Base-by-base conservation (phyloP, 2,888 invertebrate genomes). In the Nomada ruficornis region DNA sequence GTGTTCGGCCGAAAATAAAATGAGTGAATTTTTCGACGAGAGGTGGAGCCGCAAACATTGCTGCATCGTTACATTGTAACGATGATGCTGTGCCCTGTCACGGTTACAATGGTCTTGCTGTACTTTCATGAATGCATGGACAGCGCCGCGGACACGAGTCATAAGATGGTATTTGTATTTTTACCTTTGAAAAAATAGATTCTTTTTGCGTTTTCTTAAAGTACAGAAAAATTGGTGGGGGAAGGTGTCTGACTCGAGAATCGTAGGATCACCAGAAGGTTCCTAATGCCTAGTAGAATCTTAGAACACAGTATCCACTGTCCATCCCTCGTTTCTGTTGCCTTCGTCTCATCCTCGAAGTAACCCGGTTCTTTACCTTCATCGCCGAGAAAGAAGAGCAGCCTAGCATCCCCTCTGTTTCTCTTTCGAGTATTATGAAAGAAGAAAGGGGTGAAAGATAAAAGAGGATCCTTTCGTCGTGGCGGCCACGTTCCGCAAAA, bases 401-500 rank as follows among this genome's bases (percentile, higher is more conserved):
- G 42, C 76, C 82, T 11, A 9, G n/a, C 47, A 7, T 0, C 47
- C 62, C 44, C 50, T 13, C 20, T 60, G 10, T 23, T 60, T 20
- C 50, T 77, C 76, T 82, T 78, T 84, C 80, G 72, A 80, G 78
- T 76, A 69, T 73, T 60, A 60, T 57, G 50, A 78, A 74, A 79
- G 81, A 77, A 79, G 81, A 86, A 86, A 81, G 83, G 78, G 87
- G 80, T 84, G 76, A 83, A 86, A 87, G 87, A 87, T 87, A 87
- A 87, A 87, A 87, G 87, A 82, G 75, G 82, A 82, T 84, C 80
- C 84, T 70, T 80, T 77, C 79, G 70, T 59, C 18, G 71, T 42
- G 78, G 54, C 78, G 80, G 80, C 67, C 84, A 76, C 80, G 86
- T 77, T 81, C 76, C 73, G 72, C 84, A 76, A 83, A 82, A 82